These are phyloP conservation scores for Polymixis lichenea DNA, from an alignment of 2,888 invertebrate species.

Conservation along the genomic window DNA sequence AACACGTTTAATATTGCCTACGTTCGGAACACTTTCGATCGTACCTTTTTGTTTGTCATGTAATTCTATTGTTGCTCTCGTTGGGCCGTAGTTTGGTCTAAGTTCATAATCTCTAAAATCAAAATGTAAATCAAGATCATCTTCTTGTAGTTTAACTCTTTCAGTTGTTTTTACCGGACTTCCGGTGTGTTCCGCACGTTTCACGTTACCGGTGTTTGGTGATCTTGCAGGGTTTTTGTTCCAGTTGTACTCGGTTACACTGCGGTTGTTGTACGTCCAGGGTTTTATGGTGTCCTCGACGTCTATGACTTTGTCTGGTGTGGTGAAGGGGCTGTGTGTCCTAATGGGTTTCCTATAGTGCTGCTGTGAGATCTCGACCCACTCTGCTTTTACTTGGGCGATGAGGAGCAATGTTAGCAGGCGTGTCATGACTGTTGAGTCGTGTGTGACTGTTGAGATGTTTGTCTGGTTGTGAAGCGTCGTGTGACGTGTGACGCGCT, in stretches of 20 bases:
- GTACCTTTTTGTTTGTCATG: slow-evolving; percentile 59
- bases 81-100: slow-evolving; percentile 18
- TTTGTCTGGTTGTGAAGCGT: slow-evolving; percentile 70
- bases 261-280: slow-evolving; percentile 70
- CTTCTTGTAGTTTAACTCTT: slow-evolving; percentile 17
- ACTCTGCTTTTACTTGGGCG: slow-evolving; percentile 74
- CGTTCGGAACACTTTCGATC: slow-evolving; percentile 73
- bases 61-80: slow-evolving; percentile 18
- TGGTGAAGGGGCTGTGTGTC: slow-evolving; percentile 48
- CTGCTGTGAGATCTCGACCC: slow-evolving; percentile 87
- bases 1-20: slow-evolving; percentile 74
- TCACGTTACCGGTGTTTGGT: slow-evolving; percentile 33
- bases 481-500: slow-evolving; percentile 69
- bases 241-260: slow-evolving; percentile 70
- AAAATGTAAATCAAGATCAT: slow-evolving; percentile 32
- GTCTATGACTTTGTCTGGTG: slow-evolving; percentile 35
- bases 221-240: slow-evolving; percentile 32
- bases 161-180: slow-evolving; percentile 25
- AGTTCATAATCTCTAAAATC: slow-evolving; percentile 38
- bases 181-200: slow-evolving; percentile 27
- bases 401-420: slow-evolving; percentile 72
- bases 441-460: slow-evolving; percentile 51
- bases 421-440: slow-evolving; percentile 66
- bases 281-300: slow-evolving; percentile 50
- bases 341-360: slow-evolving; percentile 76